Evolutionary conservation across 2,888 invertebrate species (phyloP).

Genomic region (Ennomos quercinarius): DNA sequence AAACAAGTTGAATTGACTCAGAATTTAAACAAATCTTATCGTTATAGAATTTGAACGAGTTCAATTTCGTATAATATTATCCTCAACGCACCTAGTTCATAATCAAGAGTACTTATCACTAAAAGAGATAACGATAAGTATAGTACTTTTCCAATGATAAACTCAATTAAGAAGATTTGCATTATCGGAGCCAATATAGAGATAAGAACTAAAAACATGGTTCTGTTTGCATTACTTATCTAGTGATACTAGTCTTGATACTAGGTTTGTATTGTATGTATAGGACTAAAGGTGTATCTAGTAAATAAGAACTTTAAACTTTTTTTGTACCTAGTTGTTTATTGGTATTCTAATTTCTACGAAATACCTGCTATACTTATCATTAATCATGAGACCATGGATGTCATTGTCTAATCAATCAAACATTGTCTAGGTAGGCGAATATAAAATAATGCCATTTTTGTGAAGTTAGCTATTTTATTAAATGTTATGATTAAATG

Average conservation of each 20-base stretch:
- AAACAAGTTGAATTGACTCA: too few species aligned
- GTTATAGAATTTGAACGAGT: constrained; percentile 8
- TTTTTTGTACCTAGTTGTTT: too few species aligned
- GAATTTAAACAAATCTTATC: too few species aligned
- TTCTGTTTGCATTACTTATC: constrained; percentile 37
- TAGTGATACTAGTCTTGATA: neutral
- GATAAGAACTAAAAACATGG: constrained; percentile 37
- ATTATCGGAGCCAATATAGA: constrained; percentile 48
- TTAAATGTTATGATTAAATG: too few species aligned
- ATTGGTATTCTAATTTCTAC: neutral
- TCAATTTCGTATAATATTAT: constrained; percentile 25
- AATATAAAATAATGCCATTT: too few species aligned
- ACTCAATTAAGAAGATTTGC: constrained; percentile 53
- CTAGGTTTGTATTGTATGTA: too few species aligned
- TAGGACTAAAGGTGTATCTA: too few species aligned
- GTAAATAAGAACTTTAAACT: too few species aligned
- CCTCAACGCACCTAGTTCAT: constrained; percentile 57
- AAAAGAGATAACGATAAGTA: constrained; percentile 41
- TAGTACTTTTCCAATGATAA: constrained; percentile 52
- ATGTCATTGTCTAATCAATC: constrained; percentile 1
- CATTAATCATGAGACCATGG: too few species aligned
- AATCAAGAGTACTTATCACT: constrained; percentile 39
- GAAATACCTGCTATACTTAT: neutral
- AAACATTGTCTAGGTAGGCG: too few species aligned
- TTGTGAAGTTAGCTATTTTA: too few species aligned